phyloP scores from a whole-genome alignment of 1,140 invertebrate species.

The Eueides isabella region DNA sequence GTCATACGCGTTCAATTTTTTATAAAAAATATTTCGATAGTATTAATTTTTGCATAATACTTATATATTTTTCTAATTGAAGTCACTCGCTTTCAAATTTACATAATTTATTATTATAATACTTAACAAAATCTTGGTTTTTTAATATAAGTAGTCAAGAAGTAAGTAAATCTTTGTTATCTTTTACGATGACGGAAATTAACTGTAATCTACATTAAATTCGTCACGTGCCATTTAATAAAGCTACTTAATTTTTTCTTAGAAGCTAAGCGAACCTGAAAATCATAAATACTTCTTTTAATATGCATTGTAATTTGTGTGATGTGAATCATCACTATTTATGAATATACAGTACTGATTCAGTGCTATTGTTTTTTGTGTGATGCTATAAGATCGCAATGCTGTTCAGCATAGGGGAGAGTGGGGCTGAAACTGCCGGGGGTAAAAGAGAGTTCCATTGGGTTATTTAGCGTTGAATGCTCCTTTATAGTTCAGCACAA shows the following conservation, averaged over 20 bases:
- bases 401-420: slow-evolving; percentile 14
- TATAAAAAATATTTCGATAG: too few relatives aligned
- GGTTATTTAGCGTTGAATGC: too few relatives aligned
- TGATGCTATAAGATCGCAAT: slow-evolving; percentile 8
- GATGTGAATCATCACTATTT: slow-evolving; percentile 19
- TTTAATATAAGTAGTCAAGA: too few relatives aligned
- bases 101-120: too few relatives aligned
- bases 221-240: background rate
- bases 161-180: background rate
- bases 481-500: too few relatives aligned
- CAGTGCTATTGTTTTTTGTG: background rate
- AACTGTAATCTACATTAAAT: background rate
- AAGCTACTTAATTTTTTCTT: background rate
- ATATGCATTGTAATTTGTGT: background rate
- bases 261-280: background rate
- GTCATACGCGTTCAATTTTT: too few relatives aligned
- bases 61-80: too few relatives aligned
- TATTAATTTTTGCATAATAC: too few relatives aligned
- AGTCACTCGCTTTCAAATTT: too few relatives aligned
- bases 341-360: background rate
- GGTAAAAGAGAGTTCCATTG: too few relatives aligned
- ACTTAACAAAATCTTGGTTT: too few relatives aligned
- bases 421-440: too few relatives aligned
- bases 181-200: background rate
- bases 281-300: background rate